Base-by-base conservation (phyloP, 2,113 vertebrate genomes). In the Psettodes erumei region DNA sequence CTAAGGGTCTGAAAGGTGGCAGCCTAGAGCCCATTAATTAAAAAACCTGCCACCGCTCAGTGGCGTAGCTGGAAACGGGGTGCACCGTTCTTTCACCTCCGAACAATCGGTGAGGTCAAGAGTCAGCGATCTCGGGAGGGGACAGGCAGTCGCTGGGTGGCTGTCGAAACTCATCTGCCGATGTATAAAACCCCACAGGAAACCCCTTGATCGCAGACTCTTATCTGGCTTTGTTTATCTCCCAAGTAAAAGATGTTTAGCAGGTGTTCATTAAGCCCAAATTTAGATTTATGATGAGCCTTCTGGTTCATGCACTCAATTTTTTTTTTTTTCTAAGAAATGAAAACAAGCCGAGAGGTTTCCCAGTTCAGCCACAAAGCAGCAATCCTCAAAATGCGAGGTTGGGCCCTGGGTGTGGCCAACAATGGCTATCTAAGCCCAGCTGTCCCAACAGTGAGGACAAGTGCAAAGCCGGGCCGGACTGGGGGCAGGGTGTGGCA, bases 91-190 rank as follows among this genome's bases (percentile, higher is more conserved):
- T 87, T 84, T 92, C 58, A 93, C 87, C 89, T 73, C 50, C 1
- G 9, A 71, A 91, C 84, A 94, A 93, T 88, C 76, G 45, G 32
- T 5, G 68, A 79, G 92, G 91, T 91, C 89, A 92, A 86, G 75
- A 86, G 85, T 81, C 89, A 78, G 54, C 58, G 58, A 65, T 77
- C 66, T 38, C 28, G 61, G 55, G 65, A 79, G 80, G 50, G 71
- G 81, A 81, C 45, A 27, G 38, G 67, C n/a, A 66, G 13, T 42
- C 40, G 23, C 10, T 28, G 16, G 13, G 51, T 37, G 10, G 15
- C 25, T 12, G 47, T 68, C 62, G 40, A 27, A 66, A 72, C 54
- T 50, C 51, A 50, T 51, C 53, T 16, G 6, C 54, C 4, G 61
- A 28, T 3, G 2, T 35, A 33, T 45, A 51, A 70, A 51, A 51